Base-by-base conservation (phyloP, 2,113 vertebrate genomes). In the Xenopus borealis region DNA sequence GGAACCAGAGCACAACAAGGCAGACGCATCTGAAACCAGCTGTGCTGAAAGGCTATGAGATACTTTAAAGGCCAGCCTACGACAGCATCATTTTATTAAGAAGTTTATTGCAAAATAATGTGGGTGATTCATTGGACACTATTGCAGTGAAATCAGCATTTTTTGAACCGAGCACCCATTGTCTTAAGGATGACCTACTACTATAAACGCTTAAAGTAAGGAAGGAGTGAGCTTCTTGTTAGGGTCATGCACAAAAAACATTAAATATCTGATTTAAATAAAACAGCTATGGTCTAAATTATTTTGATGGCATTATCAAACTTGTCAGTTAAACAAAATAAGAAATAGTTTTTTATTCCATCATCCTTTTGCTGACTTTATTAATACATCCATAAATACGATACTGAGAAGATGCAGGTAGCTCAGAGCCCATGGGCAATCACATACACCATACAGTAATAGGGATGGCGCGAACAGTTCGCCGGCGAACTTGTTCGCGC, bases 1-100 rank as follows among this genome's bases (percentile, higher is more conserved):
- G 80, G 85, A 86, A 86, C 86, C 88, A 74, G 84, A 81, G 66
- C 75, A 82, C 87, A 93, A 85, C 83, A 90, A 90, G 87, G 88
- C 91, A 86, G 86, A 92, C 93, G 92, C 92, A 94, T 96, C 92
- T 93, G 93, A 95, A 91, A 92, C 93, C 94, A 96, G 94, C 94
- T 96, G 95, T 89, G 92, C 86, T 90, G 86, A 88, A 88, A 93
- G 94, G 93, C 95, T 94, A 84, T 94, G 96, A 91, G 90, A 92
- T 93, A 90, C 89, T 77, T 77, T 64, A 77, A 77, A 67, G 74
- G 74, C 67, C 66, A 77, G 74, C 74, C 58, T 67, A 77, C 50
- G 63, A 70, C 66, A 69, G 74, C 59, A 77, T 69, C 52, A 55
- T 70, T 77, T 77, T 30, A 77, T 77, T 62, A 77, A 70, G 59